phyloP scores from a whole-genome alignment of 2,888 invertebrate species.

The Hirtodrosophila histrioides region DNA sequence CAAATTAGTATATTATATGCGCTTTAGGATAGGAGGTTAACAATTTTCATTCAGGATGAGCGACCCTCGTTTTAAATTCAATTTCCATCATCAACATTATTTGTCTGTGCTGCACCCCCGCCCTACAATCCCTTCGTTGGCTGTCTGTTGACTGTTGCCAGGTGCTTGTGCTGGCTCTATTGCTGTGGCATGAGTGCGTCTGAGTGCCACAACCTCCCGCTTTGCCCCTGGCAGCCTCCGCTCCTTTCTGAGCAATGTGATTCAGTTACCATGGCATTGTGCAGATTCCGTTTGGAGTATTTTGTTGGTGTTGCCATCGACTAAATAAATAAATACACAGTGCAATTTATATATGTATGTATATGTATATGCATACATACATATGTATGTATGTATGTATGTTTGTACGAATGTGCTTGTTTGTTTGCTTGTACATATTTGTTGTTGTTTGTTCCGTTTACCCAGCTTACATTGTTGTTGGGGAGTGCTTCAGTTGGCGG shows the following conservation, averaged over 20 bases:
- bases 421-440: conserved; percentile 33
- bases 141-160: conserved; percentile 40
- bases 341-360: conserved; percentile 66
- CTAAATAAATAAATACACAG: conserved; percentile 70
- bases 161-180: conserved; percentile 18
- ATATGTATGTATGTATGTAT: conserved; percentile 17
- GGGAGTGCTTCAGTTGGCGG: conserved; percentile 30
- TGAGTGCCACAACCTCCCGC: conserved; percentile 45
- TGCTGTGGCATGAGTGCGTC: conserved; percentile 42
- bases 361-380: not conserved
- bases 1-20: too few relatives aligned
- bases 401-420: conserved; percentile 5
- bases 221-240: not conserved
- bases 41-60: conserved; percentile 12
- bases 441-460: conserved; percentile 48
- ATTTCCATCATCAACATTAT: conserved; percentile 30
- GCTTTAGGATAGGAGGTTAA: too few relatives aligned
- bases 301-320: conserved; percentile 69
- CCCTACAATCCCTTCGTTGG: not conserved
- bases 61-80: conserved; percentile 42
- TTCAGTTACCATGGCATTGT: conserved; percentile 53
- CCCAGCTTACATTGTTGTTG: conserved; percentile 37
- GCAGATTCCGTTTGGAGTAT: conserved; percentile 56
- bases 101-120: conserved; percentile 2
- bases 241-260: not conserved